Evolutionary conservation across 2,797 vertebrate genomes (phyloP).

Genomic region (Lepidocolaptes lacrymiger): DNA sequence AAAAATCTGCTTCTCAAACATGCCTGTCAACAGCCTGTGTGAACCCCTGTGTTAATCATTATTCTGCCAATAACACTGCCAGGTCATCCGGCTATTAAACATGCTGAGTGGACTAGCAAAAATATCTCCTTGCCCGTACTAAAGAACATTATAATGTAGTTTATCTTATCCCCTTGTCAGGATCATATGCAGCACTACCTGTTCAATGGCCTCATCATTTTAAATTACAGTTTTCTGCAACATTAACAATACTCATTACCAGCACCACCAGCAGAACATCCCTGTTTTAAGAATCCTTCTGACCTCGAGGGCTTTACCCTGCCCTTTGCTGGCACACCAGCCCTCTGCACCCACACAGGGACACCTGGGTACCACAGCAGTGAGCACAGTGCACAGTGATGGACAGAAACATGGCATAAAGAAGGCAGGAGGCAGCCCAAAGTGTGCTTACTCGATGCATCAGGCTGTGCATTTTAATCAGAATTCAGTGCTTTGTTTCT

Average conservation of each 20-base stretch:
- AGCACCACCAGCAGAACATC: background rate
- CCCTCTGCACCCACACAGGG: background rate
- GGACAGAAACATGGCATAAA: background rate
- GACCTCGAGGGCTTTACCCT: background rate
- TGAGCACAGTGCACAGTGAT: background rate
- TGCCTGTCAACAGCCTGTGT: background rate
- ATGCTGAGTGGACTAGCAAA: slow-evolving; percentile 12
- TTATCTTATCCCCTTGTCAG: slow-evolving; percentile 39
- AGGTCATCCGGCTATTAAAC: background rate
- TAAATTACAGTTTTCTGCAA: slow-evolving; percentile 55
- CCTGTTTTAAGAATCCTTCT: background rate
- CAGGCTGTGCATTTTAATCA: slow-evolving; percentile 29
- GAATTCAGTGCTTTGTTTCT: slow-evolving; percentile 47
- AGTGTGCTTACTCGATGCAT: background rate
- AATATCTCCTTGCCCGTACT: background rate
- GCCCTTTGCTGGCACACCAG: background rate
- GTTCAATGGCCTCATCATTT: slow-evolving; percentile 35
- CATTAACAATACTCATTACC: slow-evolving; percentile 37
- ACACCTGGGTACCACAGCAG: background rate
- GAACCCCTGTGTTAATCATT: background rate
- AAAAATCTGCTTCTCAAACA: slow-evolving; percentile 7
- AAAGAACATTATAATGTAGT: slow-evolving; percentile 35
- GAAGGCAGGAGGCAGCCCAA: background rate
- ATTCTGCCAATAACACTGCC: slow-evolving; percentile 5
- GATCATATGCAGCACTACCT: slow-evolving; percentile 30